Percentiles rank a stretch among this genome's conserved stretches.
Conservation (phyloP, 2,113 vertebrate species). For the Agelaius tricolor region DNA sequence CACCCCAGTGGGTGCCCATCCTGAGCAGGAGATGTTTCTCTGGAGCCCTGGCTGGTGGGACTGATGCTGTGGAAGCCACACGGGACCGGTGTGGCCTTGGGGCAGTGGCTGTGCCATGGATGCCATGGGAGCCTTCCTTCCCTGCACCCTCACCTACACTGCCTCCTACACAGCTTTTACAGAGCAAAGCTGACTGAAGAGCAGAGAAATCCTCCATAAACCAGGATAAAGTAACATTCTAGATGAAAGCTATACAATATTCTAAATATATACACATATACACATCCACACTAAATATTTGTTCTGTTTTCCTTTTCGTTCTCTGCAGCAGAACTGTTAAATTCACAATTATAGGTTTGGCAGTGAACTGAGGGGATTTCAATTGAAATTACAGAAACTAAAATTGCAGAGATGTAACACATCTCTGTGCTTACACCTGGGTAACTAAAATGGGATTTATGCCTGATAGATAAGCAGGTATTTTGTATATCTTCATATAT, state of each 20-base stretch:
- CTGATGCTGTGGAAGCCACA: neutral
- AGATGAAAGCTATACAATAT: neutral
- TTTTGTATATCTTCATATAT: neutral
- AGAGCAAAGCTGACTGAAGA: neutral
- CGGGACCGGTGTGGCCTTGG: accelerated
- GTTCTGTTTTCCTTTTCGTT: neutral
- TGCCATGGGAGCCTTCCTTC: neutral
- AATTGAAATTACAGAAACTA: neutral
- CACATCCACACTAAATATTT: neutral
- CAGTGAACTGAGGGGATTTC: neutral
- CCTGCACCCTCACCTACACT: neutral
- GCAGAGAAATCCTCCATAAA: neutral
- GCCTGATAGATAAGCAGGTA: neutral
- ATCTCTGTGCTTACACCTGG: neutral
- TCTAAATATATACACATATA: neutral
- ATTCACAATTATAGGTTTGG: neutral
- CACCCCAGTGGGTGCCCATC: neutral
- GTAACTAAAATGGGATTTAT: neutral
- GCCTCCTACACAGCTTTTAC: neutral
- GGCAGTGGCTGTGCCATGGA: accelerated
- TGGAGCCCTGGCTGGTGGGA: accelerated
- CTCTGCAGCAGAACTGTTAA: neutral
- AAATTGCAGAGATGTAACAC: neutral
- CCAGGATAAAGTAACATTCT: neutral
- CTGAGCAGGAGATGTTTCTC: neutral